Evolutionary conservation across 2,113 vertebrate genomes (phyloP), one percentile per base, ranked within the genome.

Genomic region (Entomyzon cyanotis): DNA sequence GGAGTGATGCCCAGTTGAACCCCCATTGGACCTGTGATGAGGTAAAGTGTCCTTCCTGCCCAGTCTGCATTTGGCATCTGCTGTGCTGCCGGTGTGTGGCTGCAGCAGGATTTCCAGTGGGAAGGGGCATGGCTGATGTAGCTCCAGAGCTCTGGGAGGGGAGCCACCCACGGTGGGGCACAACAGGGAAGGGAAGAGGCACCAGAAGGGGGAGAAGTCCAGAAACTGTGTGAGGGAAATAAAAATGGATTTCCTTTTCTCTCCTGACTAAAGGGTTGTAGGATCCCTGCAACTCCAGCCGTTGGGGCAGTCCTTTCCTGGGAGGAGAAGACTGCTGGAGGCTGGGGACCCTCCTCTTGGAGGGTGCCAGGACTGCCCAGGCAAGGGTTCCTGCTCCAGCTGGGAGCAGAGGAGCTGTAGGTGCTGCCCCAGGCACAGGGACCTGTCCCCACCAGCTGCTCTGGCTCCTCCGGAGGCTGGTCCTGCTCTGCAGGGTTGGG

Each of bases 301-400:
- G 3, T 11, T 4, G 15, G 25, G 24, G 15, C 19, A 28, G 12
- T n/a, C 15, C 30, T 31, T 35, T 65, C 7, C 64, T 59, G 65
- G 55, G 27, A 47, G 5, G 6, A 47, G 24, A 39, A 49, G 35
- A n/a, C 9, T 69, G 23, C 23, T 41, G 20, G 27, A n/a, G 24
- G 15, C 33, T 35, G 15, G 39, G 3, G 12, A 24, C 12, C 20
- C 9, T 53, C 47, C 24, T 55, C 25, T 46, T 67, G 15, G 21
- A 11, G 15, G 20, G 5, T 41, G 10, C 24, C 42, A 39, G n/a
- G 24, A 22, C 41, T 2, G 2, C 16, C 58, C 3, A 1, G 27
- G 11, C 9, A 25, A 73, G 49, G 1, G 22, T 46, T 30, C 39
- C 49, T 64, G 18, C 18, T 71, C 22, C 4, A 3, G 15, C 9